phyloP scores from a whole-genome alignment of 2,888 invertebrate species.

The Orthosia gothica region DNA sequence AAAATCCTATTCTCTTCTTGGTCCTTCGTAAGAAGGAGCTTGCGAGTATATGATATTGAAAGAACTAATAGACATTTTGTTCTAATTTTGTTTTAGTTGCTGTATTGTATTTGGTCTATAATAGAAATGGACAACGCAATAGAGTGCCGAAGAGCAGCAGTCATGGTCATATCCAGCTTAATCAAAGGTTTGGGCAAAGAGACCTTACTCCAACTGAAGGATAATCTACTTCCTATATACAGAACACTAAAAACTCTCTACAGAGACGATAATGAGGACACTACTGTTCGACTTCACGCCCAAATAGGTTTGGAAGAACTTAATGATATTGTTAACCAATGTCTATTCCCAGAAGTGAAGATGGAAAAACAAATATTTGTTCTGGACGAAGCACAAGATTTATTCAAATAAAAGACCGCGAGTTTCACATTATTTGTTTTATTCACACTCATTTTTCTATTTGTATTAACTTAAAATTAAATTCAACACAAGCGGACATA shows the following conservation, averaged over 20 bases:
- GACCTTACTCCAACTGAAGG: slow-evolving; percentile 93
- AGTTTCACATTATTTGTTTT: slow-evolving; percentile 66
- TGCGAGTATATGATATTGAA: not conserved
- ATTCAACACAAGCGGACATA: slow-evolving; percentile 45
- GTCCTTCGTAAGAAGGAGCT: no score
- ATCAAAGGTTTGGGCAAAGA: slow-evolving; percentile 95
- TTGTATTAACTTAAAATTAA: slow-evolving; percentile 58
- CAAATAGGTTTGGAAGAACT: slow-evolving; percentile 95
- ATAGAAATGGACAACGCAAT: slow-evolving; percentile 93
- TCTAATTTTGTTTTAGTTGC: slow-evolving; percentile 88
- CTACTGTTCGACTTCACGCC: slow-evolving; percentile 93
- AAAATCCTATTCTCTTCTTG: no score
- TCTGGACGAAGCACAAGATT: slow-evolving; percentile 63
- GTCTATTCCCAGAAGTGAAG: slow-evolving; percentile 91
- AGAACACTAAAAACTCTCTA: slow-evolving; percentile 93
- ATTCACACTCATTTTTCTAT: slow-evolving; percentile 68
- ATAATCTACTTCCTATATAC: slow-evolving; percentile 93
- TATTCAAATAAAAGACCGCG: slow-evolving; percentile 76
- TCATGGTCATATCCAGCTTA: slow-evolving; percentile 94
- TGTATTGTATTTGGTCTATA: slow-evolving; percentile 93
- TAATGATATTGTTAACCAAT: slow-evolving; percentile 92
- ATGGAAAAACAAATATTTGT: slow-evolving; percentile 92
- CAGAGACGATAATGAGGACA: slow-evolving; percentile 92
- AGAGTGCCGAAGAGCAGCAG: slow-evolving; percentile 95
- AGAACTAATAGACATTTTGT: not conserved